Base-by-base conservation (phyloP, 2,888 invertebrate genomes). In the Leucoma salicis region DNA sequence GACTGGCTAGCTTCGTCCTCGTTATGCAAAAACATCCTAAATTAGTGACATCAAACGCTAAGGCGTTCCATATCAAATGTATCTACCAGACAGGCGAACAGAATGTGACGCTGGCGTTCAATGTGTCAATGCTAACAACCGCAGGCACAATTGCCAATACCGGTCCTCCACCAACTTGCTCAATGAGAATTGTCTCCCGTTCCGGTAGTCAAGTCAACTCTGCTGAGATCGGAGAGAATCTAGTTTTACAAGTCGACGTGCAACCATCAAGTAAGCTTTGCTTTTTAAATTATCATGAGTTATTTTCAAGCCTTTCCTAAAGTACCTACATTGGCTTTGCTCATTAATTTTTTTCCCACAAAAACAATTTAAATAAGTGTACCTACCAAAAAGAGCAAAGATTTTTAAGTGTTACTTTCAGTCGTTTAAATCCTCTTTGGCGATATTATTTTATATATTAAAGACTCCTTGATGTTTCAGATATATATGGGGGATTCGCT, bases 21-120 rank as follows among this genome's bases (percentile, higher is more conserved):
- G 97, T 99, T 14, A 96, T 99, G 73, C 98, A 99, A 77, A 97
- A 97, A 84, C 98, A 99, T 92, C 97, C 97, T 0, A 97, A 97
- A 89, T 91, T 99, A 38, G 95, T 98, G 36, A 99, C 98, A 0
- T 96, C 96, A 76, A 96, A 96, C 70, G 97, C 98, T 3, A 97
- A 97, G 79, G 98, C 98, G 1, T 99, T 98, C 89, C 97, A 98
- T 82, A 97, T 99, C 53, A 96, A 96, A 78, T 98, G 98, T 78
- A 95, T 97, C 41, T 98, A 98, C 78, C 96, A 97, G 79, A 97
- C 97, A 0, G 97, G 97, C 47, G 97, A 97, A 77, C 96, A 96
- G 78, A 97, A 96, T 60, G 96, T 98, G 0, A 97, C 96, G 0
- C 90, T 97, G 25, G 97, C 97, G 29, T 97, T 97, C 79, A 98